Conservation (phyloP, 1,140 invertebrate genomes). For the Atopsyche davidsoni region DNA sequence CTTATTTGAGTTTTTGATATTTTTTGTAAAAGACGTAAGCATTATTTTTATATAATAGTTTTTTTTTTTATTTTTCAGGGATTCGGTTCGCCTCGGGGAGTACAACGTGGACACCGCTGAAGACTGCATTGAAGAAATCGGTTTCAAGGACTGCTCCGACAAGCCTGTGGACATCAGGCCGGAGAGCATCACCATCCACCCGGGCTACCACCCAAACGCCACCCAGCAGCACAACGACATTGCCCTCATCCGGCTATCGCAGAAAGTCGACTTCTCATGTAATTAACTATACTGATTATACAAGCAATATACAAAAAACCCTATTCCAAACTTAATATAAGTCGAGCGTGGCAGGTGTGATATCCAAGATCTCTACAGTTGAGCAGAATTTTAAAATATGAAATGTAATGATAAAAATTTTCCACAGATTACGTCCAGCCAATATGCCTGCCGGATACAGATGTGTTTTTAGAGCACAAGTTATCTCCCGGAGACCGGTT, state of each 20-base stretch:
- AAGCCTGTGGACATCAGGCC: constrained; percentile 49
- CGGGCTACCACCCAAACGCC: constrained; percentile 51
- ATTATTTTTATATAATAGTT: no score
- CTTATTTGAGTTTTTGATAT: no score
- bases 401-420: no score
- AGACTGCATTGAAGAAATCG: constrained; percentile 49
- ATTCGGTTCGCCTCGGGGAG: constrained; percentile 56
- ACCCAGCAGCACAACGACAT: constrained; percentile 59
- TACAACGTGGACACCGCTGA: constrained; percentile 49
- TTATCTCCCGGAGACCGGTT: constrained; percentile 1
- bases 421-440: constrained; percentile 36
- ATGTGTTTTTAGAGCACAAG: neutral
- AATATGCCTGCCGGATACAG: constrained; percentile 40
- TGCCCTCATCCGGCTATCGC: constrained; percentile 55
- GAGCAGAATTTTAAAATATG: no score
- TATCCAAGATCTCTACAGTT: no score
- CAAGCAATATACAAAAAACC: no score
- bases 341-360: no score
- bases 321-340: no score
- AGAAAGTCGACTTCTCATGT: constrained; percentile 49
- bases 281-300: constrained; percentile 35
- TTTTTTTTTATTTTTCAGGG: constrained; percentile 32
- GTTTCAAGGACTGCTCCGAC: constrained; percentile 40
- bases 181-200: constrained; percentile 53
- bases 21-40: no score